Evolutionary conservation across 2,113 vertebrate genomes (phyloP).

Genomic region (Oncorhynchus clarkii): DNA sequence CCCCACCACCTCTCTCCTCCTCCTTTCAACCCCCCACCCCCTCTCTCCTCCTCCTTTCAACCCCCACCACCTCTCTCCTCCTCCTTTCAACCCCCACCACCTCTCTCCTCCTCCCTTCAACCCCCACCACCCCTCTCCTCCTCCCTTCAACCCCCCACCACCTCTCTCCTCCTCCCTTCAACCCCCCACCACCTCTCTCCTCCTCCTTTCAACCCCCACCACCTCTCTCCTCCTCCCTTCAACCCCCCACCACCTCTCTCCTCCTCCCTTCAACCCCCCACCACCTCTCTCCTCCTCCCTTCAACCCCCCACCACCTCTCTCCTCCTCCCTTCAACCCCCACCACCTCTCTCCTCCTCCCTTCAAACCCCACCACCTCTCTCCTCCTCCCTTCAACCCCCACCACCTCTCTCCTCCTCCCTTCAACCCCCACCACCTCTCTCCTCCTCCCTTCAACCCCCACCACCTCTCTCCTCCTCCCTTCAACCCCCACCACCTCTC

Average conservation of each 20-base stretch:
- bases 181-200: too few relatives aligned
- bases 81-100: neutral
- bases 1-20: neutral
- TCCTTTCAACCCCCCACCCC: neutral
- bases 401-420: neutral
- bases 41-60: neutral
- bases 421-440: neutral
- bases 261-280: neutral
- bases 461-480: neutral
- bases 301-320: too few relatives aligned
- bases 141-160: neutral
- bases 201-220: neutral
- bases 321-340: neutral
- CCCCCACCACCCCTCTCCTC: neutral
- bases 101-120: neutral
- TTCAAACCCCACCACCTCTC: neutral
- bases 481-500: neutral
- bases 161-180: neutral
- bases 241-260: too few relatives aligned
- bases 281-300: neutral
- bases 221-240: neutral
- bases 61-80: neutral
- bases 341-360: neutral
- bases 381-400: neutral
- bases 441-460: neutral